Evolutionary conservation across 2,797 vertebrate species (phyloP).

Genomic region (Smutsia temminckii): DNA sequence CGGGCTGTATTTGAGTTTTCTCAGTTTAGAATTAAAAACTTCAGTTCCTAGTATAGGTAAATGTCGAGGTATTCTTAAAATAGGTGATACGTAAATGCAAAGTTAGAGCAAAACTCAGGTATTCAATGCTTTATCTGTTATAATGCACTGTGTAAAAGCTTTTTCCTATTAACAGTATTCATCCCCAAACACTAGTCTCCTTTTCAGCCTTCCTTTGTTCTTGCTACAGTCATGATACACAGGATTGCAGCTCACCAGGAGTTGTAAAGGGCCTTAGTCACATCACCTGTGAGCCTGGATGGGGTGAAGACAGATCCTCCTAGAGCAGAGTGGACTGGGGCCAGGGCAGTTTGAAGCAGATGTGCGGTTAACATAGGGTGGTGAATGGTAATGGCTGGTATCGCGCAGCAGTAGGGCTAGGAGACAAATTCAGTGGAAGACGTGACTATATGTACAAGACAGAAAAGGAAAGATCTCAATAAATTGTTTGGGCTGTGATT

Average conservation of each 20-base stretch:
- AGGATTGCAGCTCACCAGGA: background rate
- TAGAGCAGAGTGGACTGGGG: background rate
- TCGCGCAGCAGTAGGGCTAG: background rate
- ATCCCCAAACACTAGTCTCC: background rate
- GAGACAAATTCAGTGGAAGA: background rate
- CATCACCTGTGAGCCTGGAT: background rate
- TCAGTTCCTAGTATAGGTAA: background rate
- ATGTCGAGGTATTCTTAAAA: conserved; percentile 41
- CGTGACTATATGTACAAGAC: background rate
- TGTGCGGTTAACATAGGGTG: background rate
- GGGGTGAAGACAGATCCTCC: background rate
- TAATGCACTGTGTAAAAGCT: background rate
- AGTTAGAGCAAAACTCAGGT: background rate
- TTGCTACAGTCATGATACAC: background rate
- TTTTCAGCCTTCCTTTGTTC: background rate
- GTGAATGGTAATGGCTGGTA: background rate
- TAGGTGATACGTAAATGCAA: conserved; percentile 16
- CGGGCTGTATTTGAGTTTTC: conserved; percentile 16
- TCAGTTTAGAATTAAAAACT: conserved; percentile 37
- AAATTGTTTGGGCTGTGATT: background rate
- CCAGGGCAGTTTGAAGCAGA: background rate
- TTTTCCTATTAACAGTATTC: background rate
- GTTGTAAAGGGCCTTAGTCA: background rate
- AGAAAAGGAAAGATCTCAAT: background rate
- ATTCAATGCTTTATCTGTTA: background rate